Conservation (phyloP, 37 sponge, comb jelly and placozoan species). For the Bolinopsis microptera region DNA sequence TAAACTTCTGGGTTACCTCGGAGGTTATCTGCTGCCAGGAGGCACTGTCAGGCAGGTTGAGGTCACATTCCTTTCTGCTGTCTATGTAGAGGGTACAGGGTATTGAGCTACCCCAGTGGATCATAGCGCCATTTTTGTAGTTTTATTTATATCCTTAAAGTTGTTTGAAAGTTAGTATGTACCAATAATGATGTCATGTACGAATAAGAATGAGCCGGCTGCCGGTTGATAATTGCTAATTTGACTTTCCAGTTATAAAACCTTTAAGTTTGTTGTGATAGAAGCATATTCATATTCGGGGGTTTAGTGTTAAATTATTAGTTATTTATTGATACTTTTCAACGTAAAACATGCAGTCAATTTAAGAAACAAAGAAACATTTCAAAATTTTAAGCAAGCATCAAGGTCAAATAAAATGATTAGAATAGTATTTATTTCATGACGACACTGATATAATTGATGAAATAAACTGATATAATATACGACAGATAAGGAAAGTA, state of each 20-base stretch:
- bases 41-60: slow-evolving; percentile 25
- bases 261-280: no score
- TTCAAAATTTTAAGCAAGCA: neutral
- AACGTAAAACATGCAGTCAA: neutral
- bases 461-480: no score
- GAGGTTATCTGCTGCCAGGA: neutral
- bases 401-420: neutral
- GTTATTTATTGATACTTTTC: neutral
- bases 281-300: no score
- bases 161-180: no score
- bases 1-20: neutral
- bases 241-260: no score
- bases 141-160: no score
- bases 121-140: neutral
- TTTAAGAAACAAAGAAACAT: neutral
- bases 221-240: no score
- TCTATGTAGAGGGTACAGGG: slow-evolving; percentile 18
- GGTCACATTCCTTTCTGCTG: neutral
- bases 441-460: no score
- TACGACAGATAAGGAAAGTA: no score
- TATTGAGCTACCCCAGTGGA: slow-evolving; percentile 38
- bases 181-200: no score
- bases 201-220: no score
- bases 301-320: neutral
- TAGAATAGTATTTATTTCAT: no score